phyloP scores from a whole-genome alignment of 2,888 invertebrate genomes.

The Thymelicus lineola region DNA sequence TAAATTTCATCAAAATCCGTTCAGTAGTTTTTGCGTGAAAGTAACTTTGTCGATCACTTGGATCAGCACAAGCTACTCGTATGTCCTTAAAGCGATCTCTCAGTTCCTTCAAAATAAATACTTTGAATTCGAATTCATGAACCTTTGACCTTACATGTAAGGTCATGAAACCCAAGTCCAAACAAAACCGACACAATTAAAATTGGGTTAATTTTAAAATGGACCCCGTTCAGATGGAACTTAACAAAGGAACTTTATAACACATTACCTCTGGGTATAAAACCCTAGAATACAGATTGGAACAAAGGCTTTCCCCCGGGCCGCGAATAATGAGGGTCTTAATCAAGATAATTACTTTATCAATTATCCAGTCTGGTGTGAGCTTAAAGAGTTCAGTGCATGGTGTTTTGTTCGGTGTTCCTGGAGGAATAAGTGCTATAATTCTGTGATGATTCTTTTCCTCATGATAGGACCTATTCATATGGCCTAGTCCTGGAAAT shows the following conservation, averaged over 20 bases:
- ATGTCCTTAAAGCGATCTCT: no score
- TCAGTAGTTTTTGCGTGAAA: no score
- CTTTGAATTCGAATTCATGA: no score
- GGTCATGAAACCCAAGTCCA: background rate
- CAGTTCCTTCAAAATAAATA: no score
- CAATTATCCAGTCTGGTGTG: constrained; percentile 31
- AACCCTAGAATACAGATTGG: constrained; percentile 4
- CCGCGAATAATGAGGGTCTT: constrained; percentile 36
- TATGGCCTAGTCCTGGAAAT: no score
- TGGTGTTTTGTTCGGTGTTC: constrained; percentile 1
- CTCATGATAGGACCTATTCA: no score
- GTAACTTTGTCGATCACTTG: no score
- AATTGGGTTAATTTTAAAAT: constrained; percentile 11
- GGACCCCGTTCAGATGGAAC: background rate
- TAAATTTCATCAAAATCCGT: no score
- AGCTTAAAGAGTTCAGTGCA: constrained; percentile 7
- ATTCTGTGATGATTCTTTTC: background rate
- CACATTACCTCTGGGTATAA: background rate
- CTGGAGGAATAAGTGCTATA: background rate
- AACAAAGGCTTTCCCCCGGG: constrained; percentile 23
- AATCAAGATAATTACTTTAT: constrained; percentile 37
- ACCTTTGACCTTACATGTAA: no score
- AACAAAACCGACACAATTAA: background rate
- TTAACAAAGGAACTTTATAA: background rate
- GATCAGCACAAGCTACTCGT: no score